Percentiles rank a stretch among this genome's conserved stretches.
These are phyloP conservation scores for Etheostoma cragini DNA, from an alignment of 2,113 vertebrate genomes.

Conservation along the genomic window DNA sequence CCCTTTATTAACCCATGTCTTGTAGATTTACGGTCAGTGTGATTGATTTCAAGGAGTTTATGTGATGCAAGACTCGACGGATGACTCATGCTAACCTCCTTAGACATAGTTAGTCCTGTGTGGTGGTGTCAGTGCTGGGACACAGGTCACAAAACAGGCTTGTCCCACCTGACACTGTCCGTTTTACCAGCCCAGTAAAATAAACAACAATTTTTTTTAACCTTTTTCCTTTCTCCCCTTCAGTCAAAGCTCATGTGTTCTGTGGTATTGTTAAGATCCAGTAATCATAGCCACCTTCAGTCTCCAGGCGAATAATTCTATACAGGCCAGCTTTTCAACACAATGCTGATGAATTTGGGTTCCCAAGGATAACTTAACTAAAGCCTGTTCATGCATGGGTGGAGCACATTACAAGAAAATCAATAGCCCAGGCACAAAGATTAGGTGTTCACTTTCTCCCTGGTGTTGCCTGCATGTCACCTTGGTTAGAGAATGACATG, in stretches of 20 bases:
- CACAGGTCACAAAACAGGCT: conserved; percentile 38
- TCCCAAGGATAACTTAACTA: conserved; percentile 46
- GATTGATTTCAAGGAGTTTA: conserved; percentile 33
- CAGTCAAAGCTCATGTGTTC: conserved; percentile 46
- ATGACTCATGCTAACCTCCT: conserved; percentile 25
- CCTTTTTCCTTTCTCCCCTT: not conserved
- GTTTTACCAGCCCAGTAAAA: not conserved
- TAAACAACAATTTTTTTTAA: conserved; percentile 9
- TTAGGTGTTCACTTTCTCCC: conserved; percentile 3
- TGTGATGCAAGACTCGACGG: not conserved
- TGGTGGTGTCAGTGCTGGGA: not conserved
- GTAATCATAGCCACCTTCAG: conserved; percentile 63
- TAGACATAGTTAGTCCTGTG: not conserved
- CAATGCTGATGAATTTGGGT: conserved; percentile 40
- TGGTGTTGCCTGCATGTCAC: not conserved
- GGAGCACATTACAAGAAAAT: conserved; percentile 33
- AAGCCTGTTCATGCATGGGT: conserved; percentile 33
- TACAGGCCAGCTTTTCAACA: conserved; percentile 46
- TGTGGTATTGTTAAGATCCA: conserved; percentile 46
- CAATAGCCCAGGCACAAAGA: conserved; percentile 8
- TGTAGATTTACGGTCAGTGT: conserved; percentile 21
- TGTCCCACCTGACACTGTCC: conserved; percentile 5
- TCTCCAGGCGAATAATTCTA: conserved; percentile 64
- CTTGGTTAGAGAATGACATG: not conserved
- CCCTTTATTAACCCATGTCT: conserved; percentile 56